Percentiles rank a stretch among this genome's conserved stretches.
Evolutionary conservation across 2,888 invertebrate genomes (phyloP).

Genomic region (Criorhina ranunculi): DNA sequence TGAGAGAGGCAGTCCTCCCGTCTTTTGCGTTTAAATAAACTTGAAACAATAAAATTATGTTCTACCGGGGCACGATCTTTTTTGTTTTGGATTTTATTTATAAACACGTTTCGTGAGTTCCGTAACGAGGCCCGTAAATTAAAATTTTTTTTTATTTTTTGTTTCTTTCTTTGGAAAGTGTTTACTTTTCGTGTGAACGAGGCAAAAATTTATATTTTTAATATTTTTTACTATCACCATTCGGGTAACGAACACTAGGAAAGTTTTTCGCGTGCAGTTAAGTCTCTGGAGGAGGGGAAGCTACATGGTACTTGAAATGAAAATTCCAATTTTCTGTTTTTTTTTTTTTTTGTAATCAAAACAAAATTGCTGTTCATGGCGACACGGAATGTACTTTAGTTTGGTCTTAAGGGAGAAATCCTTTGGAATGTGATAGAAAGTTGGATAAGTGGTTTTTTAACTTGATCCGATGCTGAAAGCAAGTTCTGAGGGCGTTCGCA

Average conservation of each 20-base stretch:
- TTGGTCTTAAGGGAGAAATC: neutral
- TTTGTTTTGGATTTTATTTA: slow-evolving; percentile 19
- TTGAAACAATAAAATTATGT: slow-evolving; percentile 17
- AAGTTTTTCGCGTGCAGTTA: neutral
- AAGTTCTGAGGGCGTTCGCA: no score
- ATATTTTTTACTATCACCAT: slow-evolving; percentile 1
- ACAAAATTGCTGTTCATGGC: slow-evolving; percentile 1
- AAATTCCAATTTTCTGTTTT: neutral
- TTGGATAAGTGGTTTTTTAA: no score
- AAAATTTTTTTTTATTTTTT: neutral
- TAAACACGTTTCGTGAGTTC: slow-evolving; percentile 33
- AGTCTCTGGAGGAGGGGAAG: neutral
- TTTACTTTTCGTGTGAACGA: slow-evolving; percentile 5
- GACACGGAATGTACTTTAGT: slow-evolving; percentile 1
- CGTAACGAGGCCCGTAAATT: slow-evolving; percentile 12
- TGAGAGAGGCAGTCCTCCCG: neutral
- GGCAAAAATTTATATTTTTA: slow-evolving; percentile 5
- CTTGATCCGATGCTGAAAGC: no score
- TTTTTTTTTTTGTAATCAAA: slow-evolving; percentile 1
- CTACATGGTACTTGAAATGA: neutral
- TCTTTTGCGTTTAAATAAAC: slow-evolving; percentile 22
- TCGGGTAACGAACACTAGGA: neutral
- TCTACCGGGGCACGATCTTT: slow-evolving; percentile 11
- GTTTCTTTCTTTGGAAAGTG: neutral
- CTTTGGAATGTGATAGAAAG: no score